phyloP scores from a whole-genome alignment of 2,797 vertebrate genomes.

The Artibeus jamaicensis region DNA sequence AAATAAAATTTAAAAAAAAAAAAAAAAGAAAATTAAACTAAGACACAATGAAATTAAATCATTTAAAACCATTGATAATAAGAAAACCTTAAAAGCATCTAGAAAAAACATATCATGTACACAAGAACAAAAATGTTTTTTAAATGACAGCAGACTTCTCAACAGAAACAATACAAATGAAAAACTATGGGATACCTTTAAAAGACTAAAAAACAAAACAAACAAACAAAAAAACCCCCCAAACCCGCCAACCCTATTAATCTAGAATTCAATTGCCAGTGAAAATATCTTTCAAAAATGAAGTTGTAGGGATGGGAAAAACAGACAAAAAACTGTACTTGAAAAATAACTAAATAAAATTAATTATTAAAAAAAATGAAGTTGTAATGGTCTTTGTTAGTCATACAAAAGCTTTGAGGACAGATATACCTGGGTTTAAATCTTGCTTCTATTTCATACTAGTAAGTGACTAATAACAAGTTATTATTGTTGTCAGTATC shows the following conservation, averaged over 20 bases:
- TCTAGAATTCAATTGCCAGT: neutral
- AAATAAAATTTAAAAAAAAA: too few species aligned
- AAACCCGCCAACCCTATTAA: neutral
- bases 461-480: neutral
- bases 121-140: neutral
- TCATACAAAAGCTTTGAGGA: neutral
- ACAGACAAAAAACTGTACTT: too few species aligned
- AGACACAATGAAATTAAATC: neutral
- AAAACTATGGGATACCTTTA: neutral
- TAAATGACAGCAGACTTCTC: neutral
- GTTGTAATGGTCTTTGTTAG: neutral
- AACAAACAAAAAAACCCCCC: neutral
- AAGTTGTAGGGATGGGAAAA: too few species aligned
- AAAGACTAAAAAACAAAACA: neutral
- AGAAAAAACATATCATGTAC: neutral
- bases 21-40: neutral
- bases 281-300: constrained; percentile 24
- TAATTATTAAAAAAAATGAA: too few species aligned
- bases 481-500: neutral
- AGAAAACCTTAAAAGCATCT: neutral
- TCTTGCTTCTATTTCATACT: neutral
- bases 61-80: neutral
- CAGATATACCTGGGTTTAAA: neutral
- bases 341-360: too few species aligned
- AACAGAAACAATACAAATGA: neutral